A percentile compares a stretch with the other conserved stretches of the same genome.
phyloP scores from a whole-genome alignment of 2,797 vertebrate genomes.

The Lepus oiostolus region DNA sequence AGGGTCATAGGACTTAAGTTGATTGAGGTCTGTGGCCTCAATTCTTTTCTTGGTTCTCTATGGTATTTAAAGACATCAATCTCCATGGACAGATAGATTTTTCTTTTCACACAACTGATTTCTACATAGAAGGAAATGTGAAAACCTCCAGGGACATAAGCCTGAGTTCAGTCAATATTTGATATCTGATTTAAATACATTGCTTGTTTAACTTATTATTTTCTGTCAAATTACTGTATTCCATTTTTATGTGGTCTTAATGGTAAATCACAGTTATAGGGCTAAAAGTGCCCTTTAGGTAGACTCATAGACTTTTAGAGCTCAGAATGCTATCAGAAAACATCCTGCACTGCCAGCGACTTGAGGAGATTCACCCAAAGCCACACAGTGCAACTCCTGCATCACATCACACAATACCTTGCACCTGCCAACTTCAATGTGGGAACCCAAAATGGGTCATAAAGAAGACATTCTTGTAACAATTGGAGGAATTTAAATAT shows the following conservation, averaged over 20 bases:
- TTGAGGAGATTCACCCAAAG: background rate
- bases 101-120: slow-evolving; percentile 33
- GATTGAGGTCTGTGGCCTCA: background rate
- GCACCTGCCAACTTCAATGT: background rate
- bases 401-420: background rate
- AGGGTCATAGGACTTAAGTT: background rate
- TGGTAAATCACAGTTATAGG: slow-evolving; percentile 53
- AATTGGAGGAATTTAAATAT: slow-evolving; percentile 2
- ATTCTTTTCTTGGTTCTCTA: background rate
- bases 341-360: background rate
- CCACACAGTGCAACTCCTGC: background rate
- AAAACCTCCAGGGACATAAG: background rate
- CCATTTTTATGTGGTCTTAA: slow-evolving; percentile 37
- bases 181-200: slow-evolving; percentile 32
- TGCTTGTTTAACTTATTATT: slow-evolving; percentile 28
- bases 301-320: background rate
- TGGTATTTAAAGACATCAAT: slow-evolving; percentile 2
- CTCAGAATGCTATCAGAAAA: background rate
- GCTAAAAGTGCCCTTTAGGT: background rate
- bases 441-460: background rate
- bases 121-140: background rate
- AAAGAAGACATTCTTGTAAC: background rate
- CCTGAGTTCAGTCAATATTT: background rate
- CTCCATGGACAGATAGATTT: background rate
- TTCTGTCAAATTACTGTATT: slow-evolving; percentile 45